phyloP scores from a whole-genome alignment of 1,140 invertebrate genomes.

The Zaprionus taronus region DNA sequence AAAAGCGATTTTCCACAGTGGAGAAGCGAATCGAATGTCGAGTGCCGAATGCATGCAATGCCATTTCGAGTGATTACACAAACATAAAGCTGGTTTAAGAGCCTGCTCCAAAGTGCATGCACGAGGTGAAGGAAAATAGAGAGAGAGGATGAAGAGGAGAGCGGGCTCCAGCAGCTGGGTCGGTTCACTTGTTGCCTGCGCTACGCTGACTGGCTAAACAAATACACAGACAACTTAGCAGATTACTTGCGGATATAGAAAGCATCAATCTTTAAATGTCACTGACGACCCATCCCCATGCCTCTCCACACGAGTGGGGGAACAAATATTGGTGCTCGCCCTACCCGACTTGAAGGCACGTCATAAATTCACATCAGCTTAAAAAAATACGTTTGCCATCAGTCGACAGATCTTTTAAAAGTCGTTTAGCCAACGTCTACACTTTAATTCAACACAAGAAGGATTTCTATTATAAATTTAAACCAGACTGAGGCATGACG shows the following conservation, averaged over 20 bases:
- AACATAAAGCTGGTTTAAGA: conserved; percentile 61
- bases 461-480: conserved; percentile 34
- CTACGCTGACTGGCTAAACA: conserved; percentile 43
- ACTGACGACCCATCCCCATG: conserved; percentile 35
- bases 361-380: conserved; percentile 79
- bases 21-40: conserved; percentile 7
- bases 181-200: conserved; percentile 14
- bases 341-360: background rate
- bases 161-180: conserved; percentile 27
- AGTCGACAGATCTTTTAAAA: conserved; percentile 74
- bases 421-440: conserved; percentile 54
- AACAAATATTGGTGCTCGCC: background rate
- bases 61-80: conserved; percentile 66
- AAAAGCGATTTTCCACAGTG: conserved; percentile 29
- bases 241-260: conserved; percentile 71
- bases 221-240: conserved; percentile 74
- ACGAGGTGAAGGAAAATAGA: background rate
- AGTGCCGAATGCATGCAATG: conserved; percentile 53
- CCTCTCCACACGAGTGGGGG: background rate
- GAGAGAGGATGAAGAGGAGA: background rate
- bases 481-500: too few relatives aligned
- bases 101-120: conserved; percentile 47
- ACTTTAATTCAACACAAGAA: conserved; percentile 12
- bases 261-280: conserved; percentile 80
- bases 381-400: conserved; percentile 48